phyloP scores from a whole-genome alignment of 2,888 invertebrate species.

The Anoplius nigerrimus region DNA sequence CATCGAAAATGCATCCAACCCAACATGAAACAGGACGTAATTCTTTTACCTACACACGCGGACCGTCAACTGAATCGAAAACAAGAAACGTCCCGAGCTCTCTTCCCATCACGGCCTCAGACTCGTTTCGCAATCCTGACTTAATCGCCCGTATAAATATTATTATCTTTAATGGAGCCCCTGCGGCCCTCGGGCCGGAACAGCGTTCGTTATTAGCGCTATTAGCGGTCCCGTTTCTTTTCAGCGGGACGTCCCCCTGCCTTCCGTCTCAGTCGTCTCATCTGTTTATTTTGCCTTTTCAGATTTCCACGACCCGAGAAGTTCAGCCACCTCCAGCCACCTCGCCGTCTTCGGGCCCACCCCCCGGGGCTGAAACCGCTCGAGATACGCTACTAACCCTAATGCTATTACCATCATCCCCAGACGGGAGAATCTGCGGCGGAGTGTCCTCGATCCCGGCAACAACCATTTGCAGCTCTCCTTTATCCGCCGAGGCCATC shows the following conservation, averaged over 20 bases:
- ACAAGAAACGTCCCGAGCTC: too few relatives aligned
- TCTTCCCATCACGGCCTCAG: too few relatives aligned
- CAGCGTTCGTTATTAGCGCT: too few relatives aligned
- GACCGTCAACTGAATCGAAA: too few relatives aligned
- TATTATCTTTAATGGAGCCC: conserved; percentile 51
- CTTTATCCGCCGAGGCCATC: neutral
- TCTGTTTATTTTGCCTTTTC: conserved; percentile 57
- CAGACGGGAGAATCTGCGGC: conserved; percentile 45
- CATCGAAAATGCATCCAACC: too few relatives aligned
- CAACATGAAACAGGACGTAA: too few relatives aligned
- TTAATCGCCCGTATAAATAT: conserved; percentile 49
- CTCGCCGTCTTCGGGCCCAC: conserved; percentile 21
- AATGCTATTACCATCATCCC: conserved; percentile 59
- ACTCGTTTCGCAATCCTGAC: conserved; percentile 26
- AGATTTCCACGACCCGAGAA: conserved; percentile 28
- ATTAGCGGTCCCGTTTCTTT: too few relatives aligned
- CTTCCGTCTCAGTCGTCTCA: conserved; percentile 17
- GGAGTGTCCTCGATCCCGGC: conserved; percentile 55
- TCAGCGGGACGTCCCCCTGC: too few relatives aligned
- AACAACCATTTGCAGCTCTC: conserved; percentile 54
- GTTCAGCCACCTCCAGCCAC: conserved; percentile 18
- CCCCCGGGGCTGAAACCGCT: conserved; percentile 44
- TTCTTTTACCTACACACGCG: too few relatives aligned
- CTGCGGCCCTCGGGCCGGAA: neutral
- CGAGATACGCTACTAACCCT: conserved; percentile 63